Percentiles rank a stretch among this genome's conserved stretches.
These are phyloP conservation scores for Oreonectes daqikongensis DNA, from an alignment of 2,797 vertebrate genomes.

Conservation along the genomic window DNA sequence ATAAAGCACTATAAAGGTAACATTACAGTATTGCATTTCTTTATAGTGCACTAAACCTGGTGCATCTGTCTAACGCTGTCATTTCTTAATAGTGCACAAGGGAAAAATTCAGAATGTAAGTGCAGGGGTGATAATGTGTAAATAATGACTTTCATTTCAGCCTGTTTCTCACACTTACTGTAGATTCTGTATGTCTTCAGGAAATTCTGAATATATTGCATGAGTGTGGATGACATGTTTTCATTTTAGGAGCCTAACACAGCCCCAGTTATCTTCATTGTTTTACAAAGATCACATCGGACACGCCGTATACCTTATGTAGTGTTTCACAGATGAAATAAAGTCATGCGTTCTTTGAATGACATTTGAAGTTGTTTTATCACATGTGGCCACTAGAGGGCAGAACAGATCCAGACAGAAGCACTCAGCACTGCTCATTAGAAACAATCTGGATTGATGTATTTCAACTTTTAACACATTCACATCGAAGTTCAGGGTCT, in stretches of 20 bases:
- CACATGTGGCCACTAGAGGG: conserved; percentile 75
- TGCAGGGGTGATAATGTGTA: too few species aligned
- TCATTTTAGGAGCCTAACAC: not conserved
- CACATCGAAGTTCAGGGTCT: conserved; percentile 13
- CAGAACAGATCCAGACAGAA: conserved; percentile 72
- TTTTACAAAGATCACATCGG: not conserved
- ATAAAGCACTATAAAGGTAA: too few species aligned
- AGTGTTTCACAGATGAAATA: not conserved
- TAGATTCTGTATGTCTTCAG: not conserved
- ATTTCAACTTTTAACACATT: conserved; percentile 18
- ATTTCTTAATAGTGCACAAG: too few species aligned
- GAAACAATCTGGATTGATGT: not conserved
- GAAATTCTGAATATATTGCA: too few species aligned
- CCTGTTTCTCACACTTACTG: not conserved
- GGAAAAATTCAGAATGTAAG: too few species aligned
- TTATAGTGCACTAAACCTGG: too few species aligned
- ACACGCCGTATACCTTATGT: not conserved
- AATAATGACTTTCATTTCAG: too few species aligned
- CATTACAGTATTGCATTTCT: too few species aligned
- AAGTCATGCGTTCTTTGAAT: not conserved
- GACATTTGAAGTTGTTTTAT: not conserved
- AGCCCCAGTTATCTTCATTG: not conserved
- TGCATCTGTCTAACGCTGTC: too few species aligned
- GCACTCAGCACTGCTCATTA: not conserved
- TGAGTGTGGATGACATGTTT: not conserved